phyloP scores from a whole-genome alignment of 2,113 vertebrate genomes.

The Lichenostomus cassidix region DNA sequence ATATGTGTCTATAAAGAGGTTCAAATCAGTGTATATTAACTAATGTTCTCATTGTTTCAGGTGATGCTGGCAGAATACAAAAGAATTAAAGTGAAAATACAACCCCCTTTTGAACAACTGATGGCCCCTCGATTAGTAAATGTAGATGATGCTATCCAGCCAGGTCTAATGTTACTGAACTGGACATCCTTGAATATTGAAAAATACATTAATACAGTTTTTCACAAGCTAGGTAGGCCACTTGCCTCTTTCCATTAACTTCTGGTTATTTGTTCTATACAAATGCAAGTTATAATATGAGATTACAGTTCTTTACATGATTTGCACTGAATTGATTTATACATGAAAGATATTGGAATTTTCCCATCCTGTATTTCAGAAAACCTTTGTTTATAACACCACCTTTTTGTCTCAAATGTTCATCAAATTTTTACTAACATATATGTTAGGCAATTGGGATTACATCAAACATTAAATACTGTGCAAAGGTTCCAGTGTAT shows the following conservation, averaged over 20 bases:
- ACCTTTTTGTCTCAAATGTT: not conserved
- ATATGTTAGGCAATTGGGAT: not conserved
- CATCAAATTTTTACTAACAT: not conserved
- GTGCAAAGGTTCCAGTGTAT: not conserved
- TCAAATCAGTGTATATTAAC: not conserved
- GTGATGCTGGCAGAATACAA: conserved; percentile 86
- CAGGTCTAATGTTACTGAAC: conserved; percentile 83
- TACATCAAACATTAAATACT: not conserved
- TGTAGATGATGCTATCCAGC: conserved; percentile 85
- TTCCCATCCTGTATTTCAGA: not conserved
- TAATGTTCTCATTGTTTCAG: conserved; percentile 65
- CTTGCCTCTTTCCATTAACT: not conserved
- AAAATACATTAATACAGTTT: conserved; percentile 78
- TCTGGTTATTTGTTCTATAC: not conserved
- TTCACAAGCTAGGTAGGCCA: conserved; percentile 80
- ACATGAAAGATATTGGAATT: not conserved
- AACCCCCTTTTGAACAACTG: conserved; percentile 75
- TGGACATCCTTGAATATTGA: conserved; percentile 92
- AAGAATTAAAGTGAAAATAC: conserved; percentile 87
- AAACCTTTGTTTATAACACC: not conserved
- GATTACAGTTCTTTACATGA: not conserved
- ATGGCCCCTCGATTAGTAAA: conserved; percentile 79
- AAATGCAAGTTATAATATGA: not conserved
- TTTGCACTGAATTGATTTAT: not conserved
- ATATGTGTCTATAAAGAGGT: not conserved